Evolutionary conservation across 2,888 invertebrate genomes (phyloP).

Genomic region (Orchesella flavescens): DNA sequence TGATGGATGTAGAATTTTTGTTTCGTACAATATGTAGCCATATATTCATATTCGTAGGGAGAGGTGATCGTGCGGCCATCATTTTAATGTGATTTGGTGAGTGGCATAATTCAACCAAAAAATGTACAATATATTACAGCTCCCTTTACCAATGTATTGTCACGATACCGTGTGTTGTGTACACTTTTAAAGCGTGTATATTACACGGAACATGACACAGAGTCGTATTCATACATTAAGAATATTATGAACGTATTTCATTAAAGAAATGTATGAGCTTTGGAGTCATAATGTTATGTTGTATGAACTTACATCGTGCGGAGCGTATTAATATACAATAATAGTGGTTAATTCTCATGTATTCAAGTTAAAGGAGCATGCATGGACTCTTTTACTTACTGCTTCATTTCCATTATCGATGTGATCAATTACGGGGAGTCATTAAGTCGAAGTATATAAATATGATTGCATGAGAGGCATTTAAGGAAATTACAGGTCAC

Average conservation of each 20-base stretch:
- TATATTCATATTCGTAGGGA: conserved; percentile 7
- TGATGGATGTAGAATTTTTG: conserved; percentile 8
- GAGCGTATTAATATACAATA: no score
- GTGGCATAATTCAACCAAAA: neutral
- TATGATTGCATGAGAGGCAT: conserved; percentile 70
- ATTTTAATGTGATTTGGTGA: conserved; percentile 31
- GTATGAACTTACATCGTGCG: no score
- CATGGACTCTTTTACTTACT: conserved; percentile 5
- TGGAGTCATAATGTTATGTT: no score
- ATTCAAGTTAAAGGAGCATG: conserved; percentile 3
- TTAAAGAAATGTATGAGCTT: no score
- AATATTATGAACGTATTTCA: no score
- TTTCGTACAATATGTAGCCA: neutral
- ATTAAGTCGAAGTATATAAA: conserved; percentile 61
- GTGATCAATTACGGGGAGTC: conserved; percentile 70
- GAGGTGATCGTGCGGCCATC: conserved; percentile 6
- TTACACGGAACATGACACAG: neutral
- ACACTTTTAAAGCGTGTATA: neutral
- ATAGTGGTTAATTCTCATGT: no score
- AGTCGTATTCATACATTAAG: neutral
- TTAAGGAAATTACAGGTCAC: conserved; percentile 71
- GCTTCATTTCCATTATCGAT: conserved; percentile 65
- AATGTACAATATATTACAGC: conserved; percentile 14
- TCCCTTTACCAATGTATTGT: conserved; percentile 3
- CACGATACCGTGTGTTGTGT: conserved; percentile 14